These are phyloP conservation scores for Anorthoa munda DNA, from an alignment of 2,888 invertebrate genomes.

Conservation along the genomic window DNA sequence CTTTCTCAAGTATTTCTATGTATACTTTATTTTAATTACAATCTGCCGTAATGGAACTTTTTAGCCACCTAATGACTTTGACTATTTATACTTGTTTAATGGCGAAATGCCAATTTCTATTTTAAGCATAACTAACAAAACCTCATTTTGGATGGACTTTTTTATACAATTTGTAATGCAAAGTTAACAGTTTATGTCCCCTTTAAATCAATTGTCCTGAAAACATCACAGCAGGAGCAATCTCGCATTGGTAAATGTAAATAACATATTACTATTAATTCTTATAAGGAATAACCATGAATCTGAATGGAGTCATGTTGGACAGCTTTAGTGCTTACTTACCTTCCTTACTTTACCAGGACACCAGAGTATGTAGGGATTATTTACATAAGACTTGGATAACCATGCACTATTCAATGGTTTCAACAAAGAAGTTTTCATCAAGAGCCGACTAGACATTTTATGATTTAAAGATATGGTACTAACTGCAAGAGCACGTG, in stretches of 20 bases:
- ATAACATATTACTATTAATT: background rate
- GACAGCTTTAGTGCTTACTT: background rate
- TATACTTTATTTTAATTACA: too few relatives aligned
- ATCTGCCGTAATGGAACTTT: too few relatives aligned
- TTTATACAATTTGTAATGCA: too few relatives aligned
- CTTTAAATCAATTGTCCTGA: background rate
- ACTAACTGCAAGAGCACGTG: constrained; percentile 93
- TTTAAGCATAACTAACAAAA: too few relatives aligned
- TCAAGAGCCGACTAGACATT: background rate
- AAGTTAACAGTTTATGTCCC: too few relatives aligned
- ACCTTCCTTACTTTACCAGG: too few relatives aligned
- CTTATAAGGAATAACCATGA: background rate
- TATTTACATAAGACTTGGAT: background rate
- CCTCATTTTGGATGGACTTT: too few relatives aligned
- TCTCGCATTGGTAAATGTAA: background rate
- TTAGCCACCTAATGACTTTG: too few relatives aligned
- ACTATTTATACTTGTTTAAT: too few relatives aligned
- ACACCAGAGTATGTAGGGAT: background rate
- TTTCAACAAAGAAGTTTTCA: background rate
- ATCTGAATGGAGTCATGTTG: background rate
- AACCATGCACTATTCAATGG: background rate
- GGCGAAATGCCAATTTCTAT: too few relatives aligned
- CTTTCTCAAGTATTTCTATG: background rate
- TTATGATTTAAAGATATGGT: constrained; percentile 61
- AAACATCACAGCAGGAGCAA: constrained; percentile 5